A percentile compares a stretch with the other conserved stretches of the same genome.
These are phyloP conservation scores for Lasioglossum leucozonium DNA, from an alignment of 2,888 invertebrate genomes.

Conservation along the genomic window DNA sequence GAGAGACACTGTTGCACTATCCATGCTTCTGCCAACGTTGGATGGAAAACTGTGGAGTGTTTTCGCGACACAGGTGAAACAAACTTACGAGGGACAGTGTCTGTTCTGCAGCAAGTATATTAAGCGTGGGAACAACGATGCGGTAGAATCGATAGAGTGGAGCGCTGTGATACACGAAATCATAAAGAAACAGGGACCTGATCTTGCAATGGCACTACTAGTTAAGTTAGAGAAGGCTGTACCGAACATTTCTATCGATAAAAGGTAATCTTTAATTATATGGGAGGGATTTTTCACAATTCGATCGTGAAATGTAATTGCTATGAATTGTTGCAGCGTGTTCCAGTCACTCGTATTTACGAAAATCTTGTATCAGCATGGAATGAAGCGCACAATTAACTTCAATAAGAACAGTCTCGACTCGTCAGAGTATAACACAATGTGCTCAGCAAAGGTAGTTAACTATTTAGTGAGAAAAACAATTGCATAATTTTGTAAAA, in stretches of 20 bases:
- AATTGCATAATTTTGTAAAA: not conserved
- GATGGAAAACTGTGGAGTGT: conserved; percentile 87
- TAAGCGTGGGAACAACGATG: conserved; percentile 81
- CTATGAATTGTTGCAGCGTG: conserved; percentile 72
- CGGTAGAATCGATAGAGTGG: conserved; percentile 86
- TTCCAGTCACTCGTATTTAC: conserved; percentile 81
- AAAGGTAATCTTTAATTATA: conserved; percentile 83
- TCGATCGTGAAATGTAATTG: not conserved
- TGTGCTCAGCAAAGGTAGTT: conserved; percentile 81
- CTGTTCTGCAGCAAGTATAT: conserved; percentile 87
- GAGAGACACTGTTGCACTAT: conserved; percentile 86
- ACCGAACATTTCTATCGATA: conserved; percentile 86
- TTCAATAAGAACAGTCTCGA: conserved; percentile 70
- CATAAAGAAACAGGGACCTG: conserved; percentile 87
- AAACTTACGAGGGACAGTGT: conserved; percentile 87
- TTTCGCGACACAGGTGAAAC: conserved; percentile 86
- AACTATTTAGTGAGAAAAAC: not conserved
- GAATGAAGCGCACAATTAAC: conserved; percentile 75
- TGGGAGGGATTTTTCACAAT: not conserved
- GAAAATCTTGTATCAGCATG: conserved; percentile 79
- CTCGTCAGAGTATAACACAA: conserved; percentile 74
- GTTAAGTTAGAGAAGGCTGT: conserved; percentile 86
- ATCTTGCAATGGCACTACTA: conserved; percentile 86
- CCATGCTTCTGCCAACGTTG: conserved; percentile 86
- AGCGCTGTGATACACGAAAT: conserved; percentile 87